Conservation (phyloP, 2,797 vertebrate genomes). For the Cryptoblepharus egeriae region DNA sequence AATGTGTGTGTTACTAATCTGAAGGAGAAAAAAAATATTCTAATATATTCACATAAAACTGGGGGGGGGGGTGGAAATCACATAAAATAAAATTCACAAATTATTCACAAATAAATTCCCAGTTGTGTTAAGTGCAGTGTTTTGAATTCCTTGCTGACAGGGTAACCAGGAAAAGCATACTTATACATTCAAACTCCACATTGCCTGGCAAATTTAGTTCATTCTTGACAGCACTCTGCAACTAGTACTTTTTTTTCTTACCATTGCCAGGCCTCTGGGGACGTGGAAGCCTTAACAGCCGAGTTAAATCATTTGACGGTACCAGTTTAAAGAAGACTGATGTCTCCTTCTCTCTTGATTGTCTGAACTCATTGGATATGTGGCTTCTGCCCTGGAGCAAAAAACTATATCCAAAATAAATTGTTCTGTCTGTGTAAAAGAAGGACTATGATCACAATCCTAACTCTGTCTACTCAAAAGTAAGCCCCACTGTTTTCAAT, state of each 20-base stretch:
- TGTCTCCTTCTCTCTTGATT: conserved; percentile 38
- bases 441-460: background rate
- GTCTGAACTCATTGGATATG: conserved; percentile 38
- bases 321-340: conserved; percentile 60
- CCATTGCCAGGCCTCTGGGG: background rate
- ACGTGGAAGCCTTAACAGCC: conserved; percentile 30
- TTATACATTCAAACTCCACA: background rate
- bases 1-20: background rate
- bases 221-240: background rate
- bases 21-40: background rate
- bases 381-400: conserved; percentile 34
- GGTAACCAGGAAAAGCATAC: conserved; percentile 5
- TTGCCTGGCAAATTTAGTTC: background rate
- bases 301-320: conserved; percentile 6
- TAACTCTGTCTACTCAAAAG: no score
- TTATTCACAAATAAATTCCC: conserved; percentile 14
- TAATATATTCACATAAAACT: background rate
- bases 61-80: background rate
- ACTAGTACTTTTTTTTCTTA: conserved; percentile 2
- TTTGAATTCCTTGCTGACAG: background rate
- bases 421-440: background rate
- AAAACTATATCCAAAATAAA: conserved; percentile 37
- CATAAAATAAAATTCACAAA: background rate
- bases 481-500: no score
- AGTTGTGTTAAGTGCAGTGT: background rate